These are phyloP conservation scores for Eristalis pertinax DNA, from an alignment of 2,888 invertebrate genomes.

Conservation along the genomic window DNA sequence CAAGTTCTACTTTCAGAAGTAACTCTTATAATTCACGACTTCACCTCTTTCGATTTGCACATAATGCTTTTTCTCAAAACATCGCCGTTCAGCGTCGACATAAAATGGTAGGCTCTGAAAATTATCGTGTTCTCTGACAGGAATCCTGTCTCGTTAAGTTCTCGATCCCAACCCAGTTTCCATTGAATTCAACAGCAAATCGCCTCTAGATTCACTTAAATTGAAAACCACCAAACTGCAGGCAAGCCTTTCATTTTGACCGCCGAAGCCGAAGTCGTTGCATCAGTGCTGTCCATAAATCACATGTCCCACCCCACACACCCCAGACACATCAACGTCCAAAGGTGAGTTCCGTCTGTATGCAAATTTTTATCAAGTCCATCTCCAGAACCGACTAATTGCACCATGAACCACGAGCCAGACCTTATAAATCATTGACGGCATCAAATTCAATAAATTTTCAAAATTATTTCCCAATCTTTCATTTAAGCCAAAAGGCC, in stretches of 20 bases:
- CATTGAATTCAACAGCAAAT: too few species aligned
- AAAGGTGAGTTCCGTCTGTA: not conserved
- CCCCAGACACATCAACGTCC: not conserved
- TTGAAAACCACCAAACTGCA: too few species aligned
- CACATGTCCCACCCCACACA: not conserved
- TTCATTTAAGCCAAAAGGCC: constrained; percentile 30
- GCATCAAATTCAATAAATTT: constrained; percentile 68
- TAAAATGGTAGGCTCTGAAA: too few species aligned
- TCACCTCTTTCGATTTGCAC: too few species aligned
- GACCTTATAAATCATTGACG: constrained; percentile 60
- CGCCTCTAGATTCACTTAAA: too few species aligned
- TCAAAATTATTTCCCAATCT: constrained; percentile 63
- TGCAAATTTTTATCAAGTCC: not conserved
- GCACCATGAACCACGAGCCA: constrained; percentile 45
- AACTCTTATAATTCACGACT: too few species aligned
- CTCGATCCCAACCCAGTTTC: too few species aligned
- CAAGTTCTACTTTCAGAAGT: too few species aligned
- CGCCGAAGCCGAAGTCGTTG: not conserved
- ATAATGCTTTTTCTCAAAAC: too few species aligned
- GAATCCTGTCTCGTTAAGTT: too few species aligned
- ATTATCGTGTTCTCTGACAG: too few species aligned
- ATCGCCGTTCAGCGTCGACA: too few species aligned
- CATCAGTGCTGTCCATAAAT: not conserved
- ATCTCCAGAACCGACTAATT: constrained; percentile 31
- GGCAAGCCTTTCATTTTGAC: not conserved